Conservation (phyloP, 2,888 invertebrate genomes). For the Ommatoiulus sabulosus region DNA sequence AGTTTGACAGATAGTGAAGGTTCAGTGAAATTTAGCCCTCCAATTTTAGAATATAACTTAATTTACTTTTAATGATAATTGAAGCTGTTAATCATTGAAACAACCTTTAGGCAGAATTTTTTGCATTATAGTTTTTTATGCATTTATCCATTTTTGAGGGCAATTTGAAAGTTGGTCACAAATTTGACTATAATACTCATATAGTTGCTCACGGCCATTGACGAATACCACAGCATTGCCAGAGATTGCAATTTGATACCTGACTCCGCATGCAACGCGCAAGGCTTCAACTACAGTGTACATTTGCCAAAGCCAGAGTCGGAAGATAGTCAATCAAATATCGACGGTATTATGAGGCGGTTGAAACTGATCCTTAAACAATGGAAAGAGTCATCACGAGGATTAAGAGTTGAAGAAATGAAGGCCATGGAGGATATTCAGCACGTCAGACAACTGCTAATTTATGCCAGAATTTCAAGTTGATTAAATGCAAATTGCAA, state of each 20-base stretch:
- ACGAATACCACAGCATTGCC: slow-evolving; percentile 46
- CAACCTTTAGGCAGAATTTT: no score
- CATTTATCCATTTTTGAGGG: no score
- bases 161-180: no score
- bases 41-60: no score
- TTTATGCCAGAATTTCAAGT: neutral
- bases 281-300: slow-evolving; percentile 49
- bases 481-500: no score
- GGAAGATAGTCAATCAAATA: slow-evolving; percentile 4
- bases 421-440: slow-evolving; percentile 24
- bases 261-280: slow-evolving; percentile 23
- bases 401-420: neutral
- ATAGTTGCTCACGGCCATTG: neutral
- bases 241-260: slow-evolving; percentile 46
- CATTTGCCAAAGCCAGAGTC: slow-evolving; percentile 48
- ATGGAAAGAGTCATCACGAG: slow-evolving; percentile 37
- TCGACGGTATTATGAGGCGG: slow-evolving; percentile 5
- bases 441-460: neutral
- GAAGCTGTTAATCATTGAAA: no score
- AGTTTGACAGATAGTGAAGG: no score
- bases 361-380: slow-evolving; percentile 50
- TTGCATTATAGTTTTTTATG: no score
- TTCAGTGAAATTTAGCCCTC: no score
- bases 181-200: no score
- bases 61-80: no score